A percentile compares a stretch with the other conserved stretches of the same genome.
Evolutionary conservation across 1,140 invertebrate species (phyloP).

Genomic region (Ptiloglossa arizonensis): DNA sequence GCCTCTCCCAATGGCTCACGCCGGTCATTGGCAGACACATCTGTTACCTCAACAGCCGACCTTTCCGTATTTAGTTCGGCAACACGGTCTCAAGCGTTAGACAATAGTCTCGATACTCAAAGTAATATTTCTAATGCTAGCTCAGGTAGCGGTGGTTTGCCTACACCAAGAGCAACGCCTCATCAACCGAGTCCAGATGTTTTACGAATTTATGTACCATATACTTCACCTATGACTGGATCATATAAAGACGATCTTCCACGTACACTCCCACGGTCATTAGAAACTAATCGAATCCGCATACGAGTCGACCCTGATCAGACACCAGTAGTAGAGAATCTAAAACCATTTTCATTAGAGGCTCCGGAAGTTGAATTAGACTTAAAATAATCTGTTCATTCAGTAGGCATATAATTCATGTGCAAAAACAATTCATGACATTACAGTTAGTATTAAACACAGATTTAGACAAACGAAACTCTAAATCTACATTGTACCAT

Average conservation of each 20-base stretch:
- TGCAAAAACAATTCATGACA: slow-evolving; percentile 14
- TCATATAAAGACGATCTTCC: slow-evolving; percentile 84
- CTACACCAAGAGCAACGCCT: slow-evolving; percentile 85
- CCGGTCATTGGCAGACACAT: slow-evolving; percentile 90
- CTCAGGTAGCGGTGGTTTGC: slow-evolving; percentile 84
- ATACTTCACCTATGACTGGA: slow-evolving; percentile 81
- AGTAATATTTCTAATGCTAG: slow-evolving; percentile 87
- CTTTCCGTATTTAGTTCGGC: slow-evolving; percentile 89
- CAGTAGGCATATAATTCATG: neutral
- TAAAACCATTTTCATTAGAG: slow-evolving; percentile 83
- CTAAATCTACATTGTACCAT: slow-evolving; percentile 23
- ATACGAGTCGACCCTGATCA: slow-evolving; percentile 86
- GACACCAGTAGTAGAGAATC: slow-evolving; percentile 87
- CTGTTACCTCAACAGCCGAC: slow-evolving; percentile 91
- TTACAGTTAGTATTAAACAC: slow-evolving; percentile 26
- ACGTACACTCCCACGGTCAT: slow-evolving; percentile 77
- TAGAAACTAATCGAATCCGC: slow-evolving; percentile 85
- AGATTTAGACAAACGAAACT: slow-evolving; percentile 13
- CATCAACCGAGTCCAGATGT: slow-evolving; percentile 86
- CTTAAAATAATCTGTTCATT: slow-evolving; percentile 75
- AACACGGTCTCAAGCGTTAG: slow-evolving; percentile 87
- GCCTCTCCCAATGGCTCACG: slow-evolving; percentile 87
- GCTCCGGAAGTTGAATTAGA: slow-evolving; percentile 82
- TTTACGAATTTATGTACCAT: slow-evolving; percentile 89
- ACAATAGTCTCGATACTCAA: slow-evolving; percentile 89